Evolutionary conservation across 2,113 vertebrate genomes (phyloP), one percentile per base, ranked within the genome.

Genomic region (Mesitornis unicolor): DNA sequence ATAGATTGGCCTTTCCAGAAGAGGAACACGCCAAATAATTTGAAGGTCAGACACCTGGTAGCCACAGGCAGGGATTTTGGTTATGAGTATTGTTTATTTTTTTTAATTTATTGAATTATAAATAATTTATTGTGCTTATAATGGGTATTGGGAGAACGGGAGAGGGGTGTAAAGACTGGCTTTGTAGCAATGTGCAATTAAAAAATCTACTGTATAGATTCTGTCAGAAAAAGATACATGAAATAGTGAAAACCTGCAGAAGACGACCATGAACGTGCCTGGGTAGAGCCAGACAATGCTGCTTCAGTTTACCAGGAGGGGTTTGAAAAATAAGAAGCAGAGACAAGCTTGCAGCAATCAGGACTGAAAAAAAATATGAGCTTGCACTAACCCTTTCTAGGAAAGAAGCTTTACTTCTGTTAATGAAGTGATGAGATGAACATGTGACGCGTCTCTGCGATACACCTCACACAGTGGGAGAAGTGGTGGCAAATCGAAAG

Each of bases 371-470:
- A 45, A 79, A 60, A 21, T 26, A 28, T 60, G 29, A 84, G 75
- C 36, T 70, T 76, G 21, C 38, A 53, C 64, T 79, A 85, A 59
- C 60, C 53, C 53, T 24, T 51, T 43, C 22, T 43, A 53, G 40
- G 45, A 77, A 51, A 35, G 56, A 26, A 84, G 53, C 26, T 75
- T 79, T 74, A 15, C 84, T 86, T 56, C 65, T n/a, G 54, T 18
- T 47, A 6, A 6, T 6, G 47, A 63, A 33, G 43, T 57, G 35
- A 14, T 5, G 1, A 61, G n/a, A 19, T 17, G 35, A 69, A 21
- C 8, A 12, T 9, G 5, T 60, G 80, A 1, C 0, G 0, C 1
- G 1, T 74, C 63, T 31, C 50, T 53, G 54, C 10, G 0, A n/a
- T 14, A 4, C 7, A 22, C 68, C 51, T 92, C 38, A 0, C 45